Evolutionary conservation across 1,140 invertebrate species (phyloP).

Genomic region (Formica selysi): DNA sequence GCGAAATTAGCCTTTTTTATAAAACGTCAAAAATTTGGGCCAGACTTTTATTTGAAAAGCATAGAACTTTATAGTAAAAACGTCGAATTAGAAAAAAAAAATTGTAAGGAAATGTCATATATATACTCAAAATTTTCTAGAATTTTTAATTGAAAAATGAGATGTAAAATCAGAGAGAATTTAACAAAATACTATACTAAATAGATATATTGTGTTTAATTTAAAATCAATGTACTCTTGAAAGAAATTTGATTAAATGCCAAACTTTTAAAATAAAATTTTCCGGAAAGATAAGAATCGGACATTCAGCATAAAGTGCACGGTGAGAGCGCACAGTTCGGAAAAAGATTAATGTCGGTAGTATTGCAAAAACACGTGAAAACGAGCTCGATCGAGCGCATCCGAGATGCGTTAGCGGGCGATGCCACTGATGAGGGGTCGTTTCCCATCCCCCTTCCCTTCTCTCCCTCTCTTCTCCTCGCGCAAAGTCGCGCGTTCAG

Average conservation of each 20-base stretch:
- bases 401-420: neutral
- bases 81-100: too few relatives aligned
- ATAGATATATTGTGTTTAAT: neutral
- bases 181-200: too few relatives aligned
- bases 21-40: too few relatives aligned
- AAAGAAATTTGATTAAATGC: neutral
- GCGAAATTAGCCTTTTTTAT: too few relatives aligned
- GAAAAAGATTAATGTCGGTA: slow-evolving; percentile 1
- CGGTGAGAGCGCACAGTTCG: neutral
- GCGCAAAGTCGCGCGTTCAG: slow-evolving; percentile 35
- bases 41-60: too few relatives aligned
- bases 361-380: slow-evolving; percentile 43
- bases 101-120: too few relatives aligned
- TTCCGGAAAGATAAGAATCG: neutral
- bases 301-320: neutral
- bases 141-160: too few relatives aligned
- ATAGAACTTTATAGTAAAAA: too few relatives aligned
- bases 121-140: too few relatives aligned
- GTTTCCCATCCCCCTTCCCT: too few relatives aligned
- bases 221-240: neutral
- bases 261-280: neutral
- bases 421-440: slow-evolving; percentile 38
- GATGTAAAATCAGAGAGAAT: too few relatives aligned
- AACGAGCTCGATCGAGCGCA: slow-evolving; percentile 12
- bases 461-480: too few relatives aligned